These are phyloP conservation scores for Halichoeres trimaculatus DNA, from an alignment of 2,113 vertebrate genomes.

Conservation along the genomic window DNA sequence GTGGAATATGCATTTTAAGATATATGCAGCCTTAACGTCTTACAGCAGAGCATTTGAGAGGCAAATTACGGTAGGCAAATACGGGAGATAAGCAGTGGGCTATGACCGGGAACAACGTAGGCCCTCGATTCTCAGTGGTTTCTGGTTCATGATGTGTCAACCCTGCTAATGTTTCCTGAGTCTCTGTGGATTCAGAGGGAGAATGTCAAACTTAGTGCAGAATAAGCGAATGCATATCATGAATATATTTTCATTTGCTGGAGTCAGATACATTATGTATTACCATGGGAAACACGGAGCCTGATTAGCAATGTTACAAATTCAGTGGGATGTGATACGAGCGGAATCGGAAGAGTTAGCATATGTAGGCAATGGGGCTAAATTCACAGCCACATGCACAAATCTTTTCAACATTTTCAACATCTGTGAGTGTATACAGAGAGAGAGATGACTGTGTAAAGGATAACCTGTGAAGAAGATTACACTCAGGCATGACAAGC, in stretches of 20 bases:
- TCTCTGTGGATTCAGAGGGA: slow-evolving; percentile 38
- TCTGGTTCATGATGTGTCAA: slow-evolving; percentile 31
- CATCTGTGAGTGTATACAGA: slow-evolving; percentile 15
- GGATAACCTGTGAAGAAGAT: slow-evolving; percentile 38
- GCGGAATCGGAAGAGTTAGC: slow-evolving; percentile 21
- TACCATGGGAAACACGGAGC: slow-evolving; percentile 42
- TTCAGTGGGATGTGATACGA: slow-evolving; percentile 27
- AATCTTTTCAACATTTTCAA: slow-evolving; percentile 2
- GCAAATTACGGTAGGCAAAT: slow-evolving; percentile 72
- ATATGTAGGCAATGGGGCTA: slow-evolving; percentile 21
- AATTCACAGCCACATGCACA: slow-evolving; percentile 13
- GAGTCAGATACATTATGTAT: slow-evolving; percentile 55
- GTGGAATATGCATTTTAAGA: slow-evolving; percentile 52
- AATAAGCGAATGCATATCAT: slow-evolving; percentile 62
- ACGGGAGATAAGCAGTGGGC: slow-evolving; percentile 62
- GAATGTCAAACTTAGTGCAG: slow-evolving; percentile 55
- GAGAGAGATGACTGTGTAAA: slow-evolving; percentile 10
- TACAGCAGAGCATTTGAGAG: slow-evolving; percentile 58
- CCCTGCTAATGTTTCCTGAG: slow-evolving; percentile 33
- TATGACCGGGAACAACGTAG: slow-evolving; percentile 58
- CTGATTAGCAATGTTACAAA: slow-evolving; percentile 47
- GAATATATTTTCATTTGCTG: slow-evolving; percentile 68
- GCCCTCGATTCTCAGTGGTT: slow-evolving; percentile 42
- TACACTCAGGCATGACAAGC: slow-evolving; percentile 42
- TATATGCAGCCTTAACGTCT: slow-evolving; percentile 38